phyloP scores from a whole-genome alignment of 2,888 invertebrate species.

The Hartigia nigra region DNA sequence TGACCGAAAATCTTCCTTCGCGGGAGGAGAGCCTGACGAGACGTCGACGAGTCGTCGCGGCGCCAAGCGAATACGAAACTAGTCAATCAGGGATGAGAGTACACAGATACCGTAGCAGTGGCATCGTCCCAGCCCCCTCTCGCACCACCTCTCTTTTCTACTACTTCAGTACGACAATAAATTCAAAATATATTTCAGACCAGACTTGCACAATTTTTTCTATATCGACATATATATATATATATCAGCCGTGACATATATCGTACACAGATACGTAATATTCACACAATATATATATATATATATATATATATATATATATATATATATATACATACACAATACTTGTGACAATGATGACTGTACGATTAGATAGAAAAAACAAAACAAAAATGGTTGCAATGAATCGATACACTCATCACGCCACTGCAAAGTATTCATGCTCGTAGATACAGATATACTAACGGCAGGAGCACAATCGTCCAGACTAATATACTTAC shows the following conservation, averaged over 20 bases:
- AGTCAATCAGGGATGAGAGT: constrained; percentile 4
- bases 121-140: neutral
- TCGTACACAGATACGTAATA: neutral
- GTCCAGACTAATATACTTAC: neutral
- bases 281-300: too few species aligned
- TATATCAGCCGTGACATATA: neutral
- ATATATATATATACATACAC: neutral
- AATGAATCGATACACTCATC: neutral
- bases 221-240: neutral
- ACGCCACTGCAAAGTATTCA: neutral
- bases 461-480: neutral
- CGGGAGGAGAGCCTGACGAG: constrained; percentile 13
- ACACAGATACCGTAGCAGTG: neutral
- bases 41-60: constrained; percentile 16
- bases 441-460: neutral
- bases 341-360: neutral
- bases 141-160: neutral
- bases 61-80: constrained; percentile 13
- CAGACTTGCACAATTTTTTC: neutral
- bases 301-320: neutral
- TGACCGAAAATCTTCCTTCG: constrained; percentile 7
- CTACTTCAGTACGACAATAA: neutral
- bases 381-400: neutral
- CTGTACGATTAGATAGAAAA: neutral
- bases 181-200: neutral